Base-by-base conservation (phyloP, 1,140 invertebrate species). In the Drosophila ogumai region DNA sequence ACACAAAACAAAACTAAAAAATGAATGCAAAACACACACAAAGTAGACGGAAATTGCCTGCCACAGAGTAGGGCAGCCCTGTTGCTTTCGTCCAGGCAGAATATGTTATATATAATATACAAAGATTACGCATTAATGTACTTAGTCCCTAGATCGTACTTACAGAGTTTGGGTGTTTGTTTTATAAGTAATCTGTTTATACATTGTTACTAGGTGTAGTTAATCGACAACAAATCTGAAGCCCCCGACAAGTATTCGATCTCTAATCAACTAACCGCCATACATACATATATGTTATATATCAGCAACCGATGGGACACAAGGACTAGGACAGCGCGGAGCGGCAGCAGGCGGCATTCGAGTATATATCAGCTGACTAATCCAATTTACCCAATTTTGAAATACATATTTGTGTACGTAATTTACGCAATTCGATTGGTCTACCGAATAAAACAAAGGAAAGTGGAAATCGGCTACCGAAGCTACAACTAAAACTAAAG, bases 371-470 rank as follows among this genome's bases (percentile, higher is more conserved):
- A 86, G 57, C 69, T 65, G 66, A 58, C 57, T 76, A 64, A 68
- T 71, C 32, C 40, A 63, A 84, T 68, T 71, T 58, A 72, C 64
- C 54, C 43, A 67, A 64, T 67, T 82, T 82, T 82, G 56, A 82
- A 74, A 72, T 52, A 71, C 65, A 58, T 88, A 88, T 82, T 88
- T 82, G 84, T 88, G 77, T 84, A 90, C 81, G 84, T 88, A 84
- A 84, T 90, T 88, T 84, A 90, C 81, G 84, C 88, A 84, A 81
- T 90, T 88, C 77, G 54, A 85, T 68, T 88, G 84, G 81, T 84
- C 80, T 64, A 50, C 52, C 66, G 68, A 72, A 61, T 77, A 76
- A 66, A 46, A 47, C 47, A 61, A 58, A 57, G 41, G 13, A 28
- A 67, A 38, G 40, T 28, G 36, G 19, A 47, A 58, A 57, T 32